phyloP scores from a whole-genome alignment of 2,113 vertebrate species.

The Sakesphorus luctuosus region DNA sequence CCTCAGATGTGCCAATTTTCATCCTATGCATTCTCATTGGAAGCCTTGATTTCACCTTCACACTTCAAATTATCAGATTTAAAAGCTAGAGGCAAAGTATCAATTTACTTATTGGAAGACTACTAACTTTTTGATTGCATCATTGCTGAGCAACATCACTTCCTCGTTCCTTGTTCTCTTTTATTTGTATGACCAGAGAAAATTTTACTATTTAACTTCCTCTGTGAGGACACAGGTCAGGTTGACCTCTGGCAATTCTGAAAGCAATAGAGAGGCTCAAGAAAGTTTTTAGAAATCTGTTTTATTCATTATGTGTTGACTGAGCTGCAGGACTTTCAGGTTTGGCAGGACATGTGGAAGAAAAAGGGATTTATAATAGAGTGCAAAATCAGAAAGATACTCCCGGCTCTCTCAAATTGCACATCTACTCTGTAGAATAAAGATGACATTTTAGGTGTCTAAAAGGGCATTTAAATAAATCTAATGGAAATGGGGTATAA shows the following conservation, averaged over 20 bases:
- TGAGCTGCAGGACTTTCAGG: conserved; percentile 7
- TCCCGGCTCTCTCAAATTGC: not conserved
- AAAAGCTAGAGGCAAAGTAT: conserved; percentile 5
- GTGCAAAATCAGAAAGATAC: not conserved
- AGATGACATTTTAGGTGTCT: not conserved
- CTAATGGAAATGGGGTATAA: not conserved
- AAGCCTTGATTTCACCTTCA: not conserved
- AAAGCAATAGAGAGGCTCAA: not conserved
- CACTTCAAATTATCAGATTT: not conserved
- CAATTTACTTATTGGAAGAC: not conserved
- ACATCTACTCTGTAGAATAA: not conserved
- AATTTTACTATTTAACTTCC: conserved; percentile 35
- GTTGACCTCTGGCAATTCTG: not conserved
- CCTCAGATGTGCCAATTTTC: not conserved
- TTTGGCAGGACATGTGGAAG: conserved; percentile 12
- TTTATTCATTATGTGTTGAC: conserved; percentile 38
- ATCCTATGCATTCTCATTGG: not conserved
- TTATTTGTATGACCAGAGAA: conserved; percentile 30
- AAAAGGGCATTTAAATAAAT: not conserved
- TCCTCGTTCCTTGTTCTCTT: conserved; percentile 50
- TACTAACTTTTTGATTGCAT: not conserved
- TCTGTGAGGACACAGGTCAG: conserved; percentile 19
- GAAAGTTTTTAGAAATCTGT: conserved; percentile 10
- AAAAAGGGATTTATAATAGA: not conserved
- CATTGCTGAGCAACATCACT: not conserved